phyloP scores from a whole-genome alignment of 2,113 vertebrate species.

The Megaptera novaeangliae region DNA sequence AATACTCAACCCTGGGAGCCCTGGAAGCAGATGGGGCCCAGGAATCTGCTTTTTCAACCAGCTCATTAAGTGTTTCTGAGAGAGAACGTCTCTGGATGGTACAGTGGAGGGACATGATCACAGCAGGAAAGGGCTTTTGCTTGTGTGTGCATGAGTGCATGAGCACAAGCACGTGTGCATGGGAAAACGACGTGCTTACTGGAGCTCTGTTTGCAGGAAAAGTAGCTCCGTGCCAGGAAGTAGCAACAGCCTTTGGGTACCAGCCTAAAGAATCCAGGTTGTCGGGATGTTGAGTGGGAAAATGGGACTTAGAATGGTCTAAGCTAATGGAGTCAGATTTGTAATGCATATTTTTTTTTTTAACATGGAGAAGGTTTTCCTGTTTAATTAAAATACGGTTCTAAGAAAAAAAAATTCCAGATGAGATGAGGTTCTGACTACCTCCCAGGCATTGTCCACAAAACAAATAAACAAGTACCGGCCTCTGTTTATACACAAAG shows the following conservation, averaged over 20 bases:
- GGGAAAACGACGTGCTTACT: not conserved
- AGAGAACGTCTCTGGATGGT: not conserved
- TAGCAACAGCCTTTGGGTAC: not conserved
- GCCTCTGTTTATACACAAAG: not conserved
- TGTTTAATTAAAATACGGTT: not conserved
- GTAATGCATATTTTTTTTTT: not conserved
- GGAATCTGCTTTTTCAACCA: no score
- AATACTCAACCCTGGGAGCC: accelerated
- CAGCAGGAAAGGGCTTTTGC: not conserved
- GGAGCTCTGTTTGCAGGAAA: not conserved
- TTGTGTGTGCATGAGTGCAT: not conserved
- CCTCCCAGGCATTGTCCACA: not conserved
- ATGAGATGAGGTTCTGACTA: not conserved
- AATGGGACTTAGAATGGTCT: not conserved
- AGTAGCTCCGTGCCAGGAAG: not conserved
- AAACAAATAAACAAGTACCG: not conserved
- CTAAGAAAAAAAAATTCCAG: not conserved
- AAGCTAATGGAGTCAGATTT: not conserved
- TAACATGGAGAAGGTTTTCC: not conserved
- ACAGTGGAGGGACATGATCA: accelerated
- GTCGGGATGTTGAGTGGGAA: not conserved
- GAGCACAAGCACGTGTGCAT: not conserved
- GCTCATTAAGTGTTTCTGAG: not conserved
- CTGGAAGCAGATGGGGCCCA: accelerated
- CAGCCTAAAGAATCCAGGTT: not conserved